phyloP scores from a whole-genome alignment of 92 coral and sea anemone species.

The Plumapathes pennacea region DNA sequence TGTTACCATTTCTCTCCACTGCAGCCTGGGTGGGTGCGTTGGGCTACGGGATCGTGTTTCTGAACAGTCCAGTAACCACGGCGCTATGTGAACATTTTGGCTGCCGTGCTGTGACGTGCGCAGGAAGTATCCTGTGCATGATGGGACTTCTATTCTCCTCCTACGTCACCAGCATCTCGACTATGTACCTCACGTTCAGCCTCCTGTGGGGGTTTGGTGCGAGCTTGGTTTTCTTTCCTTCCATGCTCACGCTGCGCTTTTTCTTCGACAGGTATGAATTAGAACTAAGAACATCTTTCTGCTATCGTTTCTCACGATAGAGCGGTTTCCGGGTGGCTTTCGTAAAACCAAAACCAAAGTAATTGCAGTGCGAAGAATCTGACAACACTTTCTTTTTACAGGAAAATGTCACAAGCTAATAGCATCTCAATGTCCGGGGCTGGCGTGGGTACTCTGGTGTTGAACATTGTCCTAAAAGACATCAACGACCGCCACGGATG shows the following conservation, averaged over 20 bases:
- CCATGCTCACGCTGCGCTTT: constrained; percentile 62
- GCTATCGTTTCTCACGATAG: too few relatives aligned
- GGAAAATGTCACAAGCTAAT: constrained; percentile 66
- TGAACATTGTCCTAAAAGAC: constrained; percentile 54
- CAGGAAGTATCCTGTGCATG: constrained; percentile 54
- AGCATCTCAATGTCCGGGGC: constrained; percentile 86
- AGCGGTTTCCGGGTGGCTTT: too few relatives aligned
- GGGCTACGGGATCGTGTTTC: constrained; percentile 72
- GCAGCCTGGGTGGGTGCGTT: constrained; percentile 84
- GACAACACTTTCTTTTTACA: too few relatives aligned
- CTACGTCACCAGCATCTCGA: constrained; percentile 58
- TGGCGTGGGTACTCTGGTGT: constrained; percentile 67
- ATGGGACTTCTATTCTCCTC: constrained; percentile 59
- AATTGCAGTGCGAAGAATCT: too few relatives aligned
- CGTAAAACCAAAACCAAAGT: too few relatives aligned
- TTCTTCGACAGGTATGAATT: too few relatives aligned
- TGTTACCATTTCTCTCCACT: not conserved
- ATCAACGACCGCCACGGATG: constrained; percentile 60
- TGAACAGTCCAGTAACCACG: constrained; percentile 64
- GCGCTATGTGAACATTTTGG: constrained; percentile 74
- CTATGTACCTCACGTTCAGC: constrained; percentile 78
- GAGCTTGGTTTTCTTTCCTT: constrained; percentile 69
- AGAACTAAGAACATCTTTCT: too few relatives aligned
- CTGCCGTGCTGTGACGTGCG: constrained; percentile 66
- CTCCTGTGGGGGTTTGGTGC: constrained; percentile 84